Conservation (phyloP, 2,888 invertebrate genomes). For the Tetramorium bicarinatum region DNA sequence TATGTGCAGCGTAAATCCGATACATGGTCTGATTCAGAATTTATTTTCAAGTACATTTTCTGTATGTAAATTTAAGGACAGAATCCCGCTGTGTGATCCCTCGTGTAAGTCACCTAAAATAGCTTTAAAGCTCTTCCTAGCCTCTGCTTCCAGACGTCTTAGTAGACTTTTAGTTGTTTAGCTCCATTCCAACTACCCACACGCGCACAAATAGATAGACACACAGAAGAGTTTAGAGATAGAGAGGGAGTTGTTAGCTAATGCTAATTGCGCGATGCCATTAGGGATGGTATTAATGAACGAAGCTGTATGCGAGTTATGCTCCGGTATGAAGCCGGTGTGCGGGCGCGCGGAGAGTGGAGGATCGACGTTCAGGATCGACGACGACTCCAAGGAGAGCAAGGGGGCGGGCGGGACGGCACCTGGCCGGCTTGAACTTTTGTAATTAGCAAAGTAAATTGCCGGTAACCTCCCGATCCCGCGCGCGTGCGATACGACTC, state of each 20-base stretch:
- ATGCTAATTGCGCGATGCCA: constrained; percentile 30
- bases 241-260: neutral
- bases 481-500: constrained; percentile 41
- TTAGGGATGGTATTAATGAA: constrained; percentile 48
- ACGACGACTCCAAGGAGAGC: constrained; percentile 28
- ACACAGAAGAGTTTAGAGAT: neutral
- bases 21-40: neutral
- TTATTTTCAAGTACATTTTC: neutral
- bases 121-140: neutral
- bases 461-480: constrained; percentile 62
- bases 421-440: constrained; percentile 62
- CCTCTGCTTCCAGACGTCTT: neutral
- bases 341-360: constrained; percentile 11
- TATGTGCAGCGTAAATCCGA: neutral
- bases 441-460: constrained; percentile 73
- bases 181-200: neutral
- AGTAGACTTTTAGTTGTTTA: neutral
- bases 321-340: neutral
- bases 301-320: constrained; percentile 27
- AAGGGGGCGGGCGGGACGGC: constrained; percentile 4
- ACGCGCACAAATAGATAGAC: neutral
- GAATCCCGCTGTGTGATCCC: neutral
- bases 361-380: constrained; percentile 47
- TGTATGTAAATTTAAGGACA: neutral
- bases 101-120: neutral